Evolutionary conservation across 2,797 vertebrate species (phyloP), one percentile per base, ranked within the genome.

Genomic region (Chelonia mydas): DNA sequence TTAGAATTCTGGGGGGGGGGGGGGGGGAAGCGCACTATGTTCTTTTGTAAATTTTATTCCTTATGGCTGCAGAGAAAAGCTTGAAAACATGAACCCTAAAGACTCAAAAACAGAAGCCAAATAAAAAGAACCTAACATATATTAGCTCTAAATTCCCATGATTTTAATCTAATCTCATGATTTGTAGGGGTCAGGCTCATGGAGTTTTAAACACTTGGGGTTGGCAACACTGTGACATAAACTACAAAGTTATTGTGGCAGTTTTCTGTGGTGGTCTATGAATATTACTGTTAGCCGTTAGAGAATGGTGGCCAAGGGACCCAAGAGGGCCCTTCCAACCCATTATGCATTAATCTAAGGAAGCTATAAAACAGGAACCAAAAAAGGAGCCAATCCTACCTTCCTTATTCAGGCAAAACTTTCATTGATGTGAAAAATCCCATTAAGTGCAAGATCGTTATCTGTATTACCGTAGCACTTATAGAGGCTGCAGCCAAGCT

Each of bases 51-150:
- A 13, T n/a, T 72, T 16, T 8, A 85, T 50, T n/a, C 33, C 19
- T 16, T 17, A 76, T 7, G 10, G 31, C 50, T 84, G 17, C 0
- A 0, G 17, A 6, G 3, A 12, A 89, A 65, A 57, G 3, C 72
- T 0, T 77, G n/a, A 87, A 23, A 96, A 87, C 1, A 88, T 23
- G 3, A 84, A 9, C 6, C 65, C 78, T 68, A 45, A 86, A 80
- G 11, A 87, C 6, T 87, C 79, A 19, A 90, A 93, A 25, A 11
- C 13, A 78, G 80, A 9, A 89, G 19, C 81, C 7, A 47, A 92
- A 80, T 78, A 53, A 83, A 88, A 94, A 91, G 7, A 9, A 72
- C 83, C 83, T 61, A 85, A n/a, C 15, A 31, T 80, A 85, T 83
- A 79, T 7, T 13, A 96, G 47, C 1, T 59, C 27, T 6, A 85